Base-by-base conservation (phyloP, 2,113 vertebrate genomes). In the Vireo altiloquus region DNA sequence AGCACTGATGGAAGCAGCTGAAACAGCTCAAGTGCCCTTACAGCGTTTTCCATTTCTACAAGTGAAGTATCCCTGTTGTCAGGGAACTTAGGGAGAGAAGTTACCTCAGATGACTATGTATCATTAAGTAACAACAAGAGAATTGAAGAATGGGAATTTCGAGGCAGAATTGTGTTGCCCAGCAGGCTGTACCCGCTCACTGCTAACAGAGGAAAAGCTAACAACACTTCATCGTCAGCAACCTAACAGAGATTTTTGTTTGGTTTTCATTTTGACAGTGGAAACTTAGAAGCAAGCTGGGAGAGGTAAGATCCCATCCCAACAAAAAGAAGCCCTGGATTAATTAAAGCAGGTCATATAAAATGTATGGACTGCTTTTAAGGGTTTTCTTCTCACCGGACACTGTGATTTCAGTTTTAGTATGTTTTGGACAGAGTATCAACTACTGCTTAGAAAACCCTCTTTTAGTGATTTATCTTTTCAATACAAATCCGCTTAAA, bases 211-310 rank as follows among this genome's bases (percentile, higher is more conserved):
- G 37, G 75, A 59, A 91, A 84, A 89, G 80, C 44, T 83, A 93
- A 94, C 47, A 93, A 94, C 47, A 87, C 28, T 76, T 82, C 37
- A 52, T 50, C 82, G 84, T 87, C 91, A 93, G 82, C 63, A 87
- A 82, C 39, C 57, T 5, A 66, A 24, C 10, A 11, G 77, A 28
- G 68, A 39, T 72, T 82, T 69, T 33, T 92, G 78, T 85, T 91
- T 92, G 71, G 7, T 81, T 94, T 95, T 56, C 69, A 13, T 46
- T 93, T 59, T 49, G 56, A 89, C 68, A 91, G 37, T 10, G 17
- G 78, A 61, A 92, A 82, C 64, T 71, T 11, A 52, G 39, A 77
- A 66, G 50, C 23, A 74, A 87, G 35, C 31, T 65, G 56, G 39
- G 21, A 40, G 19, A 82, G 15, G 13, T 2, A 42, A 70, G 27